Evolutionary conservation across 2,113 vertebrate species (phyloP).

Genomic region (Lasiurus cinereus): DNA sequence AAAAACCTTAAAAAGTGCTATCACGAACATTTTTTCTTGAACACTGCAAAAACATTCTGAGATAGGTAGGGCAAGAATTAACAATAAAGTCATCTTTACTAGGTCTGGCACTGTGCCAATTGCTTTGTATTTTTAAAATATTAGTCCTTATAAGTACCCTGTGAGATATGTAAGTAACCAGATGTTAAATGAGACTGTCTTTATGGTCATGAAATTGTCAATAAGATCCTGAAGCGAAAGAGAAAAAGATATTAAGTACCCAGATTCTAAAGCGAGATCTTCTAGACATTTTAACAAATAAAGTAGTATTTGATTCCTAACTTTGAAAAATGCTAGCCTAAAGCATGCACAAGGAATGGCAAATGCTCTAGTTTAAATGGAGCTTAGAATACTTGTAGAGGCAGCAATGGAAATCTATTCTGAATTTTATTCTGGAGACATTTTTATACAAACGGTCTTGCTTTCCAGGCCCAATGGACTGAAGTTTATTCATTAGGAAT

Average conservation of each 20-base stretch:
- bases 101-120: not conserved
- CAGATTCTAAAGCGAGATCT: not conserved
- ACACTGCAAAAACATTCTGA: constrained; percentile 15
- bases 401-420: not conserved
- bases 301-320: not conserved
- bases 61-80: not conserved
- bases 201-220: not conserved
- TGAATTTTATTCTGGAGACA: not conserved
- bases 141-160: not conserved
- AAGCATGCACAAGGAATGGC: not conserved
- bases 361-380: not conserved
- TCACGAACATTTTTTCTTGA: not conserved
- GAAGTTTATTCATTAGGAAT: not conserved
- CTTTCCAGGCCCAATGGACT: not conserved
- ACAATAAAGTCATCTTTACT: not conserved
- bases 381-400: not conserved
- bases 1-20: not conserved
- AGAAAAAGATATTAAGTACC: not conserved
- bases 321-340: not conserved
- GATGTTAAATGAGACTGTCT: not conserved
- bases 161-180: not conserved
- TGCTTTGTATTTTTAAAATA: not conserved
- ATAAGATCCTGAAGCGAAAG: not conserved
- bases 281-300: constrained; percentile 32
- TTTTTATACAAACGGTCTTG: not conserved